Evolutionary conservation across 2,888 invertebrate species (phyloP).

Genomic region (Tipula unca): DNA sequence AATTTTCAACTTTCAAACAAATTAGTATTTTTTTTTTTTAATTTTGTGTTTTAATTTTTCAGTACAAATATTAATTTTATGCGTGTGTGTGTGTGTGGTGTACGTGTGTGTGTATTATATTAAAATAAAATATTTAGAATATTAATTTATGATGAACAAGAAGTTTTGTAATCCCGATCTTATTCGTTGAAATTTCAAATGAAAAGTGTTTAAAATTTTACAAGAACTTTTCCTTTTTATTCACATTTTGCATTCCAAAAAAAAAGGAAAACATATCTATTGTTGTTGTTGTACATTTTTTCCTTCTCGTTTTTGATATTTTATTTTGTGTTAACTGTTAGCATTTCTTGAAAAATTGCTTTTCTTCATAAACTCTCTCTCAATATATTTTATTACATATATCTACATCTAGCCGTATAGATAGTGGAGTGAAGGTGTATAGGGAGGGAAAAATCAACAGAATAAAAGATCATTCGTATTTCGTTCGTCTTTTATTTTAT

Average conservation of each 20-base stretch:
- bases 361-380: background rate
- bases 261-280: background rate
- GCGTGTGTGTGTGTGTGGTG: too few species aligned
- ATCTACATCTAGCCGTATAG: background rate
- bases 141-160: background rate
- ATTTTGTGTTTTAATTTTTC: background rate
- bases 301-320: background rate
- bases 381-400: background rate
- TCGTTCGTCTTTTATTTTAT: background rate
- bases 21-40: background rate
- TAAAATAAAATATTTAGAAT: background rate
- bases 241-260: background rate
- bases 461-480: background rate
- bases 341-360: background rate
- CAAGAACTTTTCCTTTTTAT: constrained; percentile 8
- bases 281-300: background rate
- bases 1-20: background rate
- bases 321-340: background rate
- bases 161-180: background rate
- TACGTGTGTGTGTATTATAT: background rate
- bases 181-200: background rate
- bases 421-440: background rate
- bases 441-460: background rate
- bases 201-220: background rate
- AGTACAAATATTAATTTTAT: too few species aligned